Evolutionary conservation across 2,113 vertebrate genomes (phyloP).

Genomic region (Platichthys flesus): DNA sequence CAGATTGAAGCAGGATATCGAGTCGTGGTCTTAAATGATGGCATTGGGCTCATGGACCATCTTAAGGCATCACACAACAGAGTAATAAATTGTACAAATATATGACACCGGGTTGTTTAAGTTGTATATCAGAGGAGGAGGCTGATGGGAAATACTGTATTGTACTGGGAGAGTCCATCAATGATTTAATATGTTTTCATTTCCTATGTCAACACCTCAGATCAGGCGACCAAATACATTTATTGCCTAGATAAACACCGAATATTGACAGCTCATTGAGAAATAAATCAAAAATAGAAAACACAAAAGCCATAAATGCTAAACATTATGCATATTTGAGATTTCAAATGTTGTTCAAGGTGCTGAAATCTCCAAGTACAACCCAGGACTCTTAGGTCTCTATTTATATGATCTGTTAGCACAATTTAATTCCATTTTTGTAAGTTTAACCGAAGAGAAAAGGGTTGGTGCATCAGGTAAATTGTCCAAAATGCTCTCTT

Average conservation of each 20-base stretch:
- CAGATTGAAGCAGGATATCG: conserved; percentile 15
- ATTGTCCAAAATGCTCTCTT: too few species aligned
- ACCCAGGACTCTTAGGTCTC: too few species aligned
- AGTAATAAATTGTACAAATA: conserved; percentile 6
- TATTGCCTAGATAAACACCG: neutral
- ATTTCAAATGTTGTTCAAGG: too few species aligned
- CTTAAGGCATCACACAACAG: neutral
- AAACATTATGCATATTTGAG: too few species aligned
- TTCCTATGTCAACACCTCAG: neutral
- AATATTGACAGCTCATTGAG: neutral
- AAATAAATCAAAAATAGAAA: too few species aligned
- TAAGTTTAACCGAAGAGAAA: too few species aligned
- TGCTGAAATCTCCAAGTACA: too few species aligned
- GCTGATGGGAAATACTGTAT: neutral
- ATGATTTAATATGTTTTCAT: conserved; percentile 23
- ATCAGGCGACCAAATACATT: neutral
- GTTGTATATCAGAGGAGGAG: neutral
- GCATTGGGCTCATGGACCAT: neutral
- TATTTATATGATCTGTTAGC: too few species aligned
- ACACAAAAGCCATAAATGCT: too few species aligned
- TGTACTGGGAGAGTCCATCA: conserved; percentile 7
- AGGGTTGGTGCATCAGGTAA: too few species aligned
- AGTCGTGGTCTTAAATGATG: neutral
- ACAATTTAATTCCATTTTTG: too few species aligned
- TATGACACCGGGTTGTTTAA: neutral